Percentiles rank a stretch among this genome's conserved stretches.
These are phyloP conservation scores for Nyctereutes procyonoides DNA, from an alignment of 2,113 vertebrate species.

Conservation along the genomic window DNA sequence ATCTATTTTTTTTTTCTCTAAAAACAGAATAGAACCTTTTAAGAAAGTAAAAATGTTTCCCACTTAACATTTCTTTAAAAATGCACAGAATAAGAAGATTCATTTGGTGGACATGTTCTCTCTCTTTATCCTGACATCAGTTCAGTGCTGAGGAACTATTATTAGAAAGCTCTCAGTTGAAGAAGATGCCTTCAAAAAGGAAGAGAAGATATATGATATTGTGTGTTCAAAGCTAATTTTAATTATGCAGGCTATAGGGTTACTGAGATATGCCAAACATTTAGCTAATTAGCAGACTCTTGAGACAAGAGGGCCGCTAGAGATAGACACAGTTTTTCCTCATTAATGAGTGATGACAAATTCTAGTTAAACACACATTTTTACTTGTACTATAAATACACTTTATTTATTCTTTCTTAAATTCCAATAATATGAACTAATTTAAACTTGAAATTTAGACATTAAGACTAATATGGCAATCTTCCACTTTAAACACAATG, in stretches of 20 bases:
- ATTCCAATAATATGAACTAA: slow-evolving; percentile 28
- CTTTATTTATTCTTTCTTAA: slow-evolving; percentile 51
- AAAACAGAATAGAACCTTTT: slow-evolving; percentile 11
- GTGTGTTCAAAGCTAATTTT: slow-evolving; percentile 55
- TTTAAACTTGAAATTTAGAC: background rate
- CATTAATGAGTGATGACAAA: slow-evolving; percentile 56
- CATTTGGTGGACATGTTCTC: background rate
- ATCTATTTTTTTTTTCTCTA: slow-evolving; percentile 1
- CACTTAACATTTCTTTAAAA: background rate
- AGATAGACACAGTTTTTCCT: slow-evolving; percentile 56
- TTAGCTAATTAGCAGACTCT: slow-evolving; percentile 74
- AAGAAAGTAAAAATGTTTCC: slow-evolving; percentile 23
- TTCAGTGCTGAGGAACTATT: background rate
- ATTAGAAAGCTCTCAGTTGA: background rate
- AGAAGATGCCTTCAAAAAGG: slow-evolving; percentile 34
- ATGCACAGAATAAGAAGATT: slow-evolving; percentile 18
- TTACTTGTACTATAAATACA: background rate
- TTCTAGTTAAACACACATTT: slow-evolving; percentile 42
- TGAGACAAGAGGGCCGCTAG: slow-evolving; percentile 60
- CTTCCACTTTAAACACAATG: slow-evolving; percentile 1
- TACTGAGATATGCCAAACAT: slow-evolving; percentile 66
- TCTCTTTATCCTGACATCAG: background rate
- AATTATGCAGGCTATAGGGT: slow-evolving; percentile 60
- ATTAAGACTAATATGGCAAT: background rate
- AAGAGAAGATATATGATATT: slow-evolving; percentile 22